These are phyloP conservation scores for Dascillus cervinus DNA, from an alignment of 2,888 invertebrate genomes.

Conservation along the genomic window DNA sequence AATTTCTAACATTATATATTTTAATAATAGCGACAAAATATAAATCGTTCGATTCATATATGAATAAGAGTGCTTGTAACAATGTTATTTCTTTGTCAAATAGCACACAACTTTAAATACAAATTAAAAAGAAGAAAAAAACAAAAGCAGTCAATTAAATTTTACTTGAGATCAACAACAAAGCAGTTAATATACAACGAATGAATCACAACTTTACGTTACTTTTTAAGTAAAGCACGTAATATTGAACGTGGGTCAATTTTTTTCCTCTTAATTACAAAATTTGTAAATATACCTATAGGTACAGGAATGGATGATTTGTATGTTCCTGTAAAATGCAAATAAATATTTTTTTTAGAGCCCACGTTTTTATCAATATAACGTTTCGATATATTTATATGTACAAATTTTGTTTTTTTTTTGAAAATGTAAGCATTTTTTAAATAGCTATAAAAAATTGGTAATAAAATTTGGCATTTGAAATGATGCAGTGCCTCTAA, in stretches of 20 bases:
- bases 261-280: too few relatives aligned
- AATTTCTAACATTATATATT: too few relatives aligned
- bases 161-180: constrained; percentile 39
- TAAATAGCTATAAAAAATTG: constrained; percentile 27
- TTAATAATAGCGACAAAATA: too few relatives aligned
- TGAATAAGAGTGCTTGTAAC: too few relatives aligned
- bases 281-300: not conserved
- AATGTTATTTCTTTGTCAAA: too few relatives aligned
- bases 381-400: too few relatives aligned
- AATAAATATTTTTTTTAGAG: too few relatives aligned
- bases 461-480: constrained; percentile 28
- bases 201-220: constrained; percentile 35
- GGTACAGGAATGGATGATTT: too few relatives aligned
- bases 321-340: too few relatives aligned
- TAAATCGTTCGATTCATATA: too few relatives aligned
- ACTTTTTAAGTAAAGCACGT: constrained; percentile 19
- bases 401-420: constrained; percentile 13
- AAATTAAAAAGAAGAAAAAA: constrained; percentile 21
- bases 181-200: constrained; percentile 34
- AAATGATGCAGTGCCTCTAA: constrained; percentile 25
- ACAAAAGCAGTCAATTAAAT: constrained; percentile 34
- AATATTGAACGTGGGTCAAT: constrained; percentile 20
- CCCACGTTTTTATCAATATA: too few relatives aligned
- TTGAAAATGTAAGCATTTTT: constrained; percentile 12
- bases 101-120: too few relatives aligned